Evolutionary conservation across 2,797 vertebrate species (phyloP), one percentile per base, ranked within the genome.

Genomic region (Enteromius mattozi): DNA sequence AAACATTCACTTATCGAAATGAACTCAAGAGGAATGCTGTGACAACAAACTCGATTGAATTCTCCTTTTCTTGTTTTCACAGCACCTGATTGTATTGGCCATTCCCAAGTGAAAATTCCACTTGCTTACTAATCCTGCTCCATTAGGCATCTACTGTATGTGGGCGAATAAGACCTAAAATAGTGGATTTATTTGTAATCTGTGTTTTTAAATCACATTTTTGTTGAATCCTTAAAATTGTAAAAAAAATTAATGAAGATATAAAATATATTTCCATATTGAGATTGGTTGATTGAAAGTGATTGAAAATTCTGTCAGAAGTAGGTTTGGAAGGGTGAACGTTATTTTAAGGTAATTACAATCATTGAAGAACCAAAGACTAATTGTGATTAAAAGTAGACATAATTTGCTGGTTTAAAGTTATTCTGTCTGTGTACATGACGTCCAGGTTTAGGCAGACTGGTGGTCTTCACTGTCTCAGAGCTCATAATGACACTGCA

Each of bases 1-100:
- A 92, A 92, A 92, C 87, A 79, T 63, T 86, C 85, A 82, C 78
- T 85, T 91, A 86, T 91, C 81, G 47, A 87, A 88, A 80, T 86
- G 81, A 86, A 81, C 80, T 81, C 42, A 61, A 75, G 65, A 90
- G 91, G 80, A 90, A 87, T 74, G 77, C 81, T 88, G 77, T 69
- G 85, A 89, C 85, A 92, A 87, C 87, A 87, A 85, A 79, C 80
- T 65, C 56, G 87, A 87, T 86, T 76, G 80, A 70, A 63, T 72
- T 70, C 42, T 63, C 42, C 74, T 80, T 81, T 86, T 66, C 54
- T 82, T 86, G 78, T 70, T 70, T 80, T 66, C 19, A 80, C 51
- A 49, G 72, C 76, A 54, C 80, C 71, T 81, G 81, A 79, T 75
- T 76, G 72, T 81, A 66, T 88, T 72, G 33, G 16, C 78, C 45